Evolutionary conservation across 2,888 invertebrate genomes (phyloP), one percentile per base, ranked within the genome.

Genomic region (Diaprepes abbreviatus): DNA sequence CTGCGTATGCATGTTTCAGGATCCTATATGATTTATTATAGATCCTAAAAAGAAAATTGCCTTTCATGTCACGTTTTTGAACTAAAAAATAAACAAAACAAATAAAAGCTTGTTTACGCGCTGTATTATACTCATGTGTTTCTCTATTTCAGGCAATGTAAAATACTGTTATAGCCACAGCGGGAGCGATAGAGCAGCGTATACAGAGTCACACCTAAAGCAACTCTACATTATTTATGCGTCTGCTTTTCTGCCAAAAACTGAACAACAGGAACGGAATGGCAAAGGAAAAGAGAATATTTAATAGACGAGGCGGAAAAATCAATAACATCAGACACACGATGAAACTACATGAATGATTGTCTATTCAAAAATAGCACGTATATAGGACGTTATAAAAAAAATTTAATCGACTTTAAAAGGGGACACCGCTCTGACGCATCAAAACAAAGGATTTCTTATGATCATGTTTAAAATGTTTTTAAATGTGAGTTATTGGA

Each of bases 171-270:
- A 50, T 50, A 50, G 14, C 16, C 31, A 7, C 48, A 50, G 48
- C 48, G 48, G 24, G 48, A 50, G 28, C 48, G 48, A 50, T 50
- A 50, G 48, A 50, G 48, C 48, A 14, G 7, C 28, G 28, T 28
- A 28, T 50, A 21, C 48, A 50, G 28, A 50, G 48, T 50, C 48
- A 50, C 48, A 50, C 48, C 48, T 50, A 50, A 28, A 50, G 48
- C 48, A 14, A 50, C 48, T 50, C 48, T 50, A 50, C 48, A 50
- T 50, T 50, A 50, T 50, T 50, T 50, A 50, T 50, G 28, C 48
- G 48, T 50, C 48, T 50, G 48, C 48, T 50, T 50, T 24, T 50
- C 48, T 28, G 48, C 48, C 48, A 28, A 50, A 50, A 28, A 50
- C 28, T 50, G 14, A 50, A 50, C 48, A 28, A 50, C 48, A 28